Evolutionary conservation across 2,113 vertebrate species (phyloP).

Genomic region (Upupa epops): DNA sequence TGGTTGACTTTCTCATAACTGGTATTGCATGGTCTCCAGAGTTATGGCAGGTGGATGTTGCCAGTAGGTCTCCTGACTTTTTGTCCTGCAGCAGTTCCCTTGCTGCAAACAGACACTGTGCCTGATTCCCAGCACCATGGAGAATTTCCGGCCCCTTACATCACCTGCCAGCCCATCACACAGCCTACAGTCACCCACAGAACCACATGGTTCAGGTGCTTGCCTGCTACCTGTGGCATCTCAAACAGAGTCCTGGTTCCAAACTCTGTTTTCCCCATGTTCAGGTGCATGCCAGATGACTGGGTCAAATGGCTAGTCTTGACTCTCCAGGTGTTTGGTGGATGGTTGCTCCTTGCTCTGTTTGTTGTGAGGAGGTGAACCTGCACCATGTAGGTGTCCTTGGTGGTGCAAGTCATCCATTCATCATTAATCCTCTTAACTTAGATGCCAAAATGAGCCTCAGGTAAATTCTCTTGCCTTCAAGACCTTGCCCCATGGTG

Average conservation of each 20-base stretch:
- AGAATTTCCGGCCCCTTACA: neutral
- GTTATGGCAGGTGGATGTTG: neutral
- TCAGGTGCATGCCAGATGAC: neutral
- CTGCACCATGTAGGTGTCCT: fast-evolving
- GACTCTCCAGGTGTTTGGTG: neutral
- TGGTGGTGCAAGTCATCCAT: neutral
- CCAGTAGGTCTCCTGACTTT: neutral
- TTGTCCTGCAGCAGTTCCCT: neutral
- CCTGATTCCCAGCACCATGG: neutral
- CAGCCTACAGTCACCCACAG: neutral
- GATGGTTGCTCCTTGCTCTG: neutral
- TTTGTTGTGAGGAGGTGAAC: neutral
- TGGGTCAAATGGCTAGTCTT: neutral
- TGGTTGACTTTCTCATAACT: neutral
- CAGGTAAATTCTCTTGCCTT: neutral
- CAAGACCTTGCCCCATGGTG: fast-evolving
- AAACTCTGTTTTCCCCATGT: neutral
- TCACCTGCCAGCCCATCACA: neutral
- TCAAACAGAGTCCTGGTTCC: neutral
- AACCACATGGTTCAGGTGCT: neutral
- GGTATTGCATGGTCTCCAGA: neutral
- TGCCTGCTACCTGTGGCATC: fast-evolving
- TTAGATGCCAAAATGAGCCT: neutral
- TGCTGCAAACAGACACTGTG: neutral
- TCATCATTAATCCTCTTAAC: fast-evolving